Conservation (phyloP, 2,888 invertebrate species). For the Drosophila maculinotata region DNA sequence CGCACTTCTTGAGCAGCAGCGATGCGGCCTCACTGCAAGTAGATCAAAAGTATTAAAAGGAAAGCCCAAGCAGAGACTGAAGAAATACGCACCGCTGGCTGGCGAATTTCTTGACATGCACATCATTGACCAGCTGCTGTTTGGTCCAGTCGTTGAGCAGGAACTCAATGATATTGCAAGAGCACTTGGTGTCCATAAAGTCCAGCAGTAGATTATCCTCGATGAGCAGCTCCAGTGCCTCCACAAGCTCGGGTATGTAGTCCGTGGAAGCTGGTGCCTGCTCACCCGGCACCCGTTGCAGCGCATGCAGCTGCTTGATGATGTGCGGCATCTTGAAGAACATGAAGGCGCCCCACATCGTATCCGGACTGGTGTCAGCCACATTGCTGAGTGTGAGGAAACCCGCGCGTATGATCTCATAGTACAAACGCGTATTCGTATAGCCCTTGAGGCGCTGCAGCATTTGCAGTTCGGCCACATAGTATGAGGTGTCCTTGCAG, state of each 20-base stretch:
- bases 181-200: slow-evolving; percentile 94
- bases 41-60: background rate
- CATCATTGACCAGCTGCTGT: slow-evolving; percentile 91
- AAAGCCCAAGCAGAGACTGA: fast-evolving
- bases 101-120: slow-evolving; percentile 90
- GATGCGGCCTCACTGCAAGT: slow-evolving; percentile 87
- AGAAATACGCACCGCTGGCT: slow-evolving; percentile 84
- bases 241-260: slow-evolving; percentile 91
- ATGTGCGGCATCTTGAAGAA: slow-evolving; percentile 96
- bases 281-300: slow-evolving; percentile 82
- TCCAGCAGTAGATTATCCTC: slow-evolving; percentile 94
- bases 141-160: slow-evolving; percentile 93
- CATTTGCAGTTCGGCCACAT: slow-evolving; percentile 93
- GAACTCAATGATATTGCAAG: slow-evolving; percentile 94
- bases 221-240: slow-evolving; percentile 93
- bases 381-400: slow-evolving; percentile 95
- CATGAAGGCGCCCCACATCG: slow-evolving; percentile 97
- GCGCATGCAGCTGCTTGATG: slow-evolving; percentile 89
- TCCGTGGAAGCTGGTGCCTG: slow-evolving; percentile 85
- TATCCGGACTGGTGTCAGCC: slow-evolving; percentile 92
- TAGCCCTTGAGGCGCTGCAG: slow-evolving; percentile 94
- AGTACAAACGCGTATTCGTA: slow-evolving; percentile 92
- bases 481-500: slow-evolving; percentile 91
- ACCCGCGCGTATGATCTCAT: slow-evolving; percentile 95
- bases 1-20: slow-evolving; percentile 88